A percentile compares a stretch with the other conserved stretches of the same genome.
phyloP scores from a whole-genome alignment of 2,113 vertebrate species.

The Drymodes brunneopygia region DNA sequence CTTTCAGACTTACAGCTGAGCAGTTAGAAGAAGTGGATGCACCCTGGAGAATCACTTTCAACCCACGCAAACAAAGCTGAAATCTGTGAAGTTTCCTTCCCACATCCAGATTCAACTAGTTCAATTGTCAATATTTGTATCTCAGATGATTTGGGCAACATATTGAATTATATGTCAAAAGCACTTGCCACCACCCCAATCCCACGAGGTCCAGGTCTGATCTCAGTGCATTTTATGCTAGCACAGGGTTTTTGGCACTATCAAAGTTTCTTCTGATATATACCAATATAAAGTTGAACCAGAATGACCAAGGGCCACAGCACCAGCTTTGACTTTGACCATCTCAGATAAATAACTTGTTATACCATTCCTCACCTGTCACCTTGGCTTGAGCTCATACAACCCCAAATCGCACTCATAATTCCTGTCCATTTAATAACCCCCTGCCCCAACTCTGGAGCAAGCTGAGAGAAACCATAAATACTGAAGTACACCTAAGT shows the following conservation, averaged over 20 bases:
- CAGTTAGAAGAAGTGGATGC: slow-evolving; percentile 25
- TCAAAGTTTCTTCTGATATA: neutral
- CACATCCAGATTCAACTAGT: neutral
- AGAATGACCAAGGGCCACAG: neutral
- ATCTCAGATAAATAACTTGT: neutral
- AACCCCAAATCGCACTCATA: neutral
- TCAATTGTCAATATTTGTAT: neutral
- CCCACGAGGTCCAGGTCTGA: neutral
- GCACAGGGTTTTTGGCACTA: neutral
- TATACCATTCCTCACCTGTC: neutral
- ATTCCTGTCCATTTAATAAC: neutral
- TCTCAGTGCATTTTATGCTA: neutral
- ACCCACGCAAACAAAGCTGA: slow-evolving; percentile 17
- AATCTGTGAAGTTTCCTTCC: slow-evolving; percentile 7
- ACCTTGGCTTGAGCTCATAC: neutral
- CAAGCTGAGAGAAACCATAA: neutral
- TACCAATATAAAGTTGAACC: neutral
- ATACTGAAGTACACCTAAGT: neutral
- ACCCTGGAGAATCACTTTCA: slow-evolving; percentile 29
- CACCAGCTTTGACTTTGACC: neutral
- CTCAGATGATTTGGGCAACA: neutral
- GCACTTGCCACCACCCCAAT: neutral
- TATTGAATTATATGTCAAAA: neutral
- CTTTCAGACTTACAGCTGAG: slow-evolving; percentile 44
- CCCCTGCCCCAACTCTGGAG: no score